These are phyloP conservation scores for Microplitis demolitor DNA, from an alignment of 1,140 invertebrate species.

Conservation along the genomic window DNA sequence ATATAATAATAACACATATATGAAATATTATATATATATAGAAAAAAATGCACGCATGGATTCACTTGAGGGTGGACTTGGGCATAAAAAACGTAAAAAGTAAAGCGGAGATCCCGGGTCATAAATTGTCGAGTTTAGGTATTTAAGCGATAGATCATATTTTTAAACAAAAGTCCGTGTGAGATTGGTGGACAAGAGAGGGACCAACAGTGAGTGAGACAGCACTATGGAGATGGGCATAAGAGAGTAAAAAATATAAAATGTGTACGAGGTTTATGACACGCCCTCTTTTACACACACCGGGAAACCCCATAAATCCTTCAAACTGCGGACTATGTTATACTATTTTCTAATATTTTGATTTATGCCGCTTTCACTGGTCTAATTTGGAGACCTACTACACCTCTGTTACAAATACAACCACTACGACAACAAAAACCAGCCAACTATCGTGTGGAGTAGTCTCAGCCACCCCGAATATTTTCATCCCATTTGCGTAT, in stretches of 20 bases:
- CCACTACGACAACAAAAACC: background rate
- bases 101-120: conserved; percentile 25
- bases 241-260: conserved; percentile 4
- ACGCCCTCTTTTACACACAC: conserved; percentile 37
- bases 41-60: conserved; percentile 19
- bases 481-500: conserved; percentile 56
- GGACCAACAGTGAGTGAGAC: background rate
- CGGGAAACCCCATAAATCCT: conserved; percentile 54
- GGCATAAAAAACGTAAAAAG: conserved; percentile 16
- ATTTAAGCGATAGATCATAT: conserved; percentile 59
- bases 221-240: background rate
- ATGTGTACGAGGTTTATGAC: conserved; percentile 8
- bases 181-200: conserved; percentile 20
- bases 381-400: conserved; percentile 43
- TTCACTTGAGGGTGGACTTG: conserved; percentile 12
- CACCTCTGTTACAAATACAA: conserved; percentile 6
- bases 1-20: background rate
- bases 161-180: conserved; percentile 54
- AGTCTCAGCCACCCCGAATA: background rate
- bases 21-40: conserved; percentile 7
- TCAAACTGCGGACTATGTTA: conserved; percentile 36
- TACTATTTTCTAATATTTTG: conserved; percentile 57
- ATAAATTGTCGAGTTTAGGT: conserved; percentile 55
- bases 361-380: conserved; percentile 58
- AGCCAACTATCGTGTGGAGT: background rate